These are phyloP conservation scores for Hemistola chrysoprasaria DNA, from an alignment of 2,888 invertebrate genomes.

Conservation along the genomic window DNA sequence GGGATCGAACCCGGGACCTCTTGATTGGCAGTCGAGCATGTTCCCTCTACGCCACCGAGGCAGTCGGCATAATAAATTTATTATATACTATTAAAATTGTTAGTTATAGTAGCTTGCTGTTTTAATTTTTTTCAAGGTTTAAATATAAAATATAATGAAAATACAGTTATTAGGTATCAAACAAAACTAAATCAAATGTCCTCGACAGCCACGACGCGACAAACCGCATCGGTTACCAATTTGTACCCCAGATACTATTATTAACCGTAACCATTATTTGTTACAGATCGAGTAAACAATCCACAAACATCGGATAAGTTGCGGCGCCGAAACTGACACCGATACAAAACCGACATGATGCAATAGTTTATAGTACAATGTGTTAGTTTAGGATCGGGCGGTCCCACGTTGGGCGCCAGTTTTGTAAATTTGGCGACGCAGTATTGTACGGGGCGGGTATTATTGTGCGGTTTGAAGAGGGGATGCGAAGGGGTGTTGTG, in stretches of 20 bases:
- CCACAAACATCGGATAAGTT: conserved; percentile 54
- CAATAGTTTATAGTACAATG: conserved; percentile 36
- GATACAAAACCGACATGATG: conserved; percentile 40
- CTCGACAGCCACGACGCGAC: conserved; percentile 6
- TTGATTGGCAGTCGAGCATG: too few relatives aligned
- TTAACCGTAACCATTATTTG: conserved; percentile 61
- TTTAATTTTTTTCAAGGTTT: too few relatives aligned
- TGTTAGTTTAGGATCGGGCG: conserved; percentile 29
- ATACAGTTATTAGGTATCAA: too few relatives aligned
- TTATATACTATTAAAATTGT: too few relatives aligned
- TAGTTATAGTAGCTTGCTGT: too few relatives aligned
- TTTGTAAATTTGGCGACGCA: conserved; percentile 25
- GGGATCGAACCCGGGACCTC: too few relatives aligned
- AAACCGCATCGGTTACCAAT: conserved; percentile 41
- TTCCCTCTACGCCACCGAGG: too few relatives aligned
- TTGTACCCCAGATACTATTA: conserved; percentile 47
- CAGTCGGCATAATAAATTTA: too few relatives aligned
- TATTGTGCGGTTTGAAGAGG: conserved; percentile 41
- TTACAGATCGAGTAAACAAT: conserved; percentile 63
- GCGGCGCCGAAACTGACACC: conserved; percentile 53
- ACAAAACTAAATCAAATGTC: neutral
- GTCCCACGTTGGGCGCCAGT: conserved; percentile 32
- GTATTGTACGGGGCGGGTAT: conserved; percentile 6
- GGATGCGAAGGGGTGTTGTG: conserved; percentile 59
- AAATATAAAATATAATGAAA: too few relatives aligned